phyloP scores from a whole-genome alignment of 1,140 invertebrate genomes.

The Drosophila saltans region DNA sequence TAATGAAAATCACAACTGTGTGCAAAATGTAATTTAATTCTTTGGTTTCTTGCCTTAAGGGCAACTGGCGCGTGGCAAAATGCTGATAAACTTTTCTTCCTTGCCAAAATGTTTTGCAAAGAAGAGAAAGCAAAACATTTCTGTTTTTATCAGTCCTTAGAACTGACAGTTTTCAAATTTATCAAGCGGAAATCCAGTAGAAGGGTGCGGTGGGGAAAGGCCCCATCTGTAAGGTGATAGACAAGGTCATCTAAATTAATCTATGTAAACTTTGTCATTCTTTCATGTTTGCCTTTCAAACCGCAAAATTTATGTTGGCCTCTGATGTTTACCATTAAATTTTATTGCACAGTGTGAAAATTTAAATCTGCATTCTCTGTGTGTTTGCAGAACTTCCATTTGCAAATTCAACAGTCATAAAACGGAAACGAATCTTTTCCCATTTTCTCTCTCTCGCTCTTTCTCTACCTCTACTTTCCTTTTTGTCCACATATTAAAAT shows the following conservation, averaged over 20 bases:
- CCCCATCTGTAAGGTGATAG: slow-evolving; percentile 58
- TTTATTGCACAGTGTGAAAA: slow-evolving; percentile 44
- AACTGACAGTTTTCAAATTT: slow-evolving; percentile 77
- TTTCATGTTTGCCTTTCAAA: slow-evolving; percentile 32
- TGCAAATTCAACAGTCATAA: slow-evolving; percentile 52
- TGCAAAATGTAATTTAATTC: slow-evolving; percentile 77
- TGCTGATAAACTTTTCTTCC: slow-evolving; percentile 43
- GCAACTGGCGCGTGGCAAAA: slow-evolving; percentile 51
- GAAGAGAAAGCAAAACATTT: slow-evolving; percentile 30
- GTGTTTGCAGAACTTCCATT: slow-evolving; percentile 43
- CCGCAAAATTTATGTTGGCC: slow-evolving; percentile 20
- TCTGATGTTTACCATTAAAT: slow-evolving; percentile 36
- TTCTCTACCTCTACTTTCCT: not conserved
- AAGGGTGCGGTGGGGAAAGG: not conserved
- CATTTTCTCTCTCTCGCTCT: not conserved
- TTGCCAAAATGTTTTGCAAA: slow-evolving; percentile 21
- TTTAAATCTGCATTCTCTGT: slow-evolving; percentile 49
- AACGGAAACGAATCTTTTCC: slow-evolving; percentile 33
- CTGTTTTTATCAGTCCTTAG: slow-evolving; percentile 53
- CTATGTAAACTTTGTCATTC: slow-evolving; percentile 45
- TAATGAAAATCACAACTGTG: slow-evolving; percentile 80
- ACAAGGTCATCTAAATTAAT: slow-evolving; percentile 53
- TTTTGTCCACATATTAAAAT: slow-evolving; percentile 20
- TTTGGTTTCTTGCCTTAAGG: slow-evolving; percentile 28
- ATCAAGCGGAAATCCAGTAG: slow-evolving; percentile 52